Conservation (phyloP, 2,113 vertebrate species). For the Motacilla tschutschensis region DNA sequence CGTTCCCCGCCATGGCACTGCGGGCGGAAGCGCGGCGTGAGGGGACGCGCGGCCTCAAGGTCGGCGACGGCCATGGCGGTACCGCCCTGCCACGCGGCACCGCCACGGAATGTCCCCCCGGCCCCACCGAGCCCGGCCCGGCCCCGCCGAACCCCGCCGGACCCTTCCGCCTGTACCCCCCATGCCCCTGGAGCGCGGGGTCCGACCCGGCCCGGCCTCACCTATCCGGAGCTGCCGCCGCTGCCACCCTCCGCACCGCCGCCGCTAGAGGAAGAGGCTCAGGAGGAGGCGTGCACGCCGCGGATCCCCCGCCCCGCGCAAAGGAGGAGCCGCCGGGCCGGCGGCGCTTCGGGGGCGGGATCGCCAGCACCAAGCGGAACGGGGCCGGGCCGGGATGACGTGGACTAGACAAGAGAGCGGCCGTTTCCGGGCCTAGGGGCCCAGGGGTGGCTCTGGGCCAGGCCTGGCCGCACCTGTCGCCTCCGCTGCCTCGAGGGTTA, state of each 20-base stretch:
- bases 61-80: not conserved
- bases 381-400: fast-evolving
- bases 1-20: conserved; percentile 24
- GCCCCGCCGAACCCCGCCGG: too few species aligned
- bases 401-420: fast-evolving
- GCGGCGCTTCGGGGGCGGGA: not conserved
- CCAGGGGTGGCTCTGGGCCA: not conserved
- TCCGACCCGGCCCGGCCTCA: not conserved
- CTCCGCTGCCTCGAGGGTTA: not conserved
- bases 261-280: not conserved
- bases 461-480: not conserved
- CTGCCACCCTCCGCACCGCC: not conserved
- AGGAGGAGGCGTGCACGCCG: not conserved
- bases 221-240: not conserved
- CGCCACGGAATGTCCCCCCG: fast-evolving
- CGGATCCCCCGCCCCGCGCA: not conserved
- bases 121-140: not conserved
- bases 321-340: not conserved
- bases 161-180: not conserved
- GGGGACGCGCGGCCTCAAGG: not conserved
- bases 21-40: not conserved
- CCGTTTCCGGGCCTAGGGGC: not conserved
- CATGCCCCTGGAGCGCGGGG: too few species aligned
- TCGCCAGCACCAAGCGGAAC: not conserved
- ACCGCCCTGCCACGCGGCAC: not conserved